Evolutionary conservation across 2,888 invertebrate genomes (phyloP).

Genomic region (Cosmia pyralina): DNA sequence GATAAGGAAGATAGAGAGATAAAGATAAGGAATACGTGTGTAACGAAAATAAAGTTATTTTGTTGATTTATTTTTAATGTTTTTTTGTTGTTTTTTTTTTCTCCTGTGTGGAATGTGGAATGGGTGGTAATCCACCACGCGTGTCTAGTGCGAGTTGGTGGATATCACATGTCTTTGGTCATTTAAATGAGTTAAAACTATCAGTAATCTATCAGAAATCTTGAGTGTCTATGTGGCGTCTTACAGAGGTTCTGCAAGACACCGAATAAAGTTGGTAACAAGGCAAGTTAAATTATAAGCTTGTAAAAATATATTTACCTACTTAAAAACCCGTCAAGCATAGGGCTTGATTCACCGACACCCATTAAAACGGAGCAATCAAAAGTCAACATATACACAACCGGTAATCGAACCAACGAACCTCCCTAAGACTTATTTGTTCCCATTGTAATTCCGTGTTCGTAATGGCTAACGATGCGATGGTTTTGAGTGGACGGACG

Average conservation of each 20-base stretch:
- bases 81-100: too few species aligned
- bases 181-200: not conserved
- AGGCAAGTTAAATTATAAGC: too few species aligned
- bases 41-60: too few species aligned
- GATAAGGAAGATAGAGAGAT: too few species aligned
- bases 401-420: conserved; percentile 66
- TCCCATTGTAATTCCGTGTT: conserved; percentile 64
- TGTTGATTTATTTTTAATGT: too few species aligned
- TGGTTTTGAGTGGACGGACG: conserved; percentile 58
- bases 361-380: conserved; percentile 64
- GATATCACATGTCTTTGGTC: not conserved
- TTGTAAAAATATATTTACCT: not conserved
- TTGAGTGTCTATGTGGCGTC: not conserved
- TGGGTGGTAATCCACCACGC: not conserved
- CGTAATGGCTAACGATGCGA: conserved; percentile 60
- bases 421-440: conserved; percentile 67
- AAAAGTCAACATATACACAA: conserved; percentile 67
- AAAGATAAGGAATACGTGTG: too few species aligned
- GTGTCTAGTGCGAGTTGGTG: not conserved
- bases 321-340: not conserved
- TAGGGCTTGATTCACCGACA: conserved; percentile 13
- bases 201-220: not conserved
- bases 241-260: not conserved
- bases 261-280: not conserved
- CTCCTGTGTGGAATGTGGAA: too few species aligned